A percentile compares a stretch with the other conserved stretches of the same genome.
These are phyloP conservation scores for Helicoverpa zea DNA, from an alignment of 1,140 invertebrate genomes.

Conservation along the genomic window DNA sequence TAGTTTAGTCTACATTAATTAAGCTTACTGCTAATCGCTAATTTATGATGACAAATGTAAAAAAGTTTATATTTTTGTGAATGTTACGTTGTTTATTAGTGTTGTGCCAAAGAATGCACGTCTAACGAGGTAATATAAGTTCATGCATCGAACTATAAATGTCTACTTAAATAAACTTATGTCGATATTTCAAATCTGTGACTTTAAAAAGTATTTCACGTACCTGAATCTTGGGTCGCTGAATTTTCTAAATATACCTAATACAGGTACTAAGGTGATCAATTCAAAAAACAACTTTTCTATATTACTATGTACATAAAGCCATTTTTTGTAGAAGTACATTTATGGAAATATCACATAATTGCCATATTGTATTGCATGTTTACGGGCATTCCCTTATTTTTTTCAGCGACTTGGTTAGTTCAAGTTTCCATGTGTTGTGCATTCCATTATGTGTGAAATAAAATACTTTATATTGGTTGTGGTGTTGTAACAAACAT, in stretches of 20 bases:
- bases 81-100: constrained; percentile 34
- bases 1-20: not conserved
- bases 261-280: no score
- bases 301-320: no score
- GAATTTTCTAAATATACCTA: not conserved
- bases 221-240: constrained; percentile 26
- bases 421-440: not conserved
- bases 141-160: constrained; percentile 37
- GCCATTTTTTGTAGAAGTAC: no score
- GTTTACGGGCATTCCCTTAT: no score
- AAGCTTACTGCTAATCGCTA: constrained; percentile 27
- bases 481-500: not conserved
- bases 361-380: no score
- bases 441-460: not conserved
- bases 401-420: no score
- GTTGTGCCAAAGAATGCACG: constrained; percentile 48
- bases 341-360: no score
- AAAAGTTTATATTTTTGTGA: constrained; percentile 40
- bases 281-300: not conserved
- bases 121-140: constrained; percentile 23
- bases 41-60: not conserved
- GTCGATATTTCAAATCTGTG: constrained; percentile 31
- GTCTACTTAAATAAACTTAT: constrained; percentile 26
- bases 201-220: constrained; percentile 19
- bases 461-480: not conserved